Base-by-base conservation (phyloP, 2,113 vertebrate species). In the Hirundichthys speculiger region DNA sequence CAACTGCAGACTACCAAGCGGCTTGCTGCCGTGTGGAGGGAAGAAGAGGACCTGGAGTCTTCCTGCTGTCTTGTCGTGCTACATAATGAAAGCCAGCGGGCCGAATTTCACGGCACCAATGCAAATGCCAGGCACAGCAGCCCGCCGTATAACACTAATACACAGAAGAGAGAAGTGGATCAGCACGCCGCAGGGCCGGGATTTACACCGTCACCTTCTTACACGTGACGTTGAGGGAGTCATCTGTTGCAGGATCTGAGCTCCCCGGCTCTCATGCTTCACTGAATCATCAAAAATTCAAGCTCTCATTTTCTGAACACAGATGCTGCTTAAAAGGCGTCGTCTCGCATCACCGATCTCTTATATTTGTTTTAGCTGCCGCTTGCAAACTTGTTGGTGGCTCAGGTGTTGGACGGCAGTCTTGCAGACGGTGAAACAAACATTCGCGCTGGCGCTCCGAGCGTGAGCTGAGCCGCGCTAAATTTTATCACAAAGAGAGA, bases 61-160 rank as follows among this genome's bases (percentile, higher is more conserved):
- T 30, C 50, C 86, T 87, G 83, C 80, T 78, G 73, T 78, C 73
- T 83, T 77, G 67, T 79, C 27, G 25, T 14, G 11, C 64, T 50
- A 18, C 65, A 82, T 13, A 14, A 62, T 20, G 53, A 69, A 78
- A 85, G 81, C 69, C 77, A 74, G 62, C 63, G 73, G 82, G 82
- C 55, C 80, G 78, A 72, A 79, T 86, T 89, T 84, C 81, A 87
- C 73, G 83, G 80, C 61, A 45, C 60, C 88, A 79, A 90, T 88
- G 80, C 80, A 89, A 86, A 86, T 83, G 84, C 81, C 79, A 86
- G 79, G 89, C 86, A 90, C 79, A 89, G 89, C 86, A 78, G 83
- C 67, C 50, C 71, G 75, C 76, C 88, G 80, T 82, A 59, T 77
- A 85, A 88, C 85, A 79, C 67, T 79, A 83, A 83, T 70, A 80